Percentiles rank a stretch among this genome's conserved stretches.
phyloP scores from a whole-genome alignment of 2,888 invertebrate genomes.

The Eilema caniola region DNA sequence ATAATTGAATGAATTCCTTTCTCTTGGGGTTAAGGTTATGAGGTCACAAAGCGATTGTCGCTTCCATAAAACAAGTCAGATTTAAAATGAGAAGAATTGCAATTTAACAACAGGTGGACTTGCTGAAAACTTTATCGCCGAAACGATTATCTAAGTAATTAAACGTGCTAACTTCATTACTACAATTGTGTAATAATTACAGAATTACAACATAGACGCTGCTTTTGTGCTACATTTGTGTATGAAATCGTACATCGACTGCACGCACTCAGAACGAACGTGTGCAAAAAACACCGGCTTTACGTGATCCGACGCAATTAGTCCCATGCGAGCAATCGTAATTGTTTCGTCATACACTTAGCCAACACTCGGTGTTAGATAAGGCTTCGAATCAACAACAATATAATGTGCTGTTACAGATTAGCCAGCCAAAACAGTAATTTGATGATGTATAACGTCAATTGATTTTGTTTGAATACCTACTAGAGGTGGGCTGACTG shows the following conservation, averaged over 20 bases:
- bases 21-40: too few species aligned
- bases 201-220: constrained; percentile 58
- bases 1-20: too few species aligned
- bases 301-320: constrained; percentile 71
- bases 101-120: neutral
- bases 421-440: constrained; percentile 23
- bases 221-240: constrained; percentile 60
- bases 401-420: constrained; percentile 27
- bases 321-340: constrained; percentile 64
- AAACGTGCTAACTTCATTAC: constrained; percentile 51
- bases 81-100: too few species aligned
- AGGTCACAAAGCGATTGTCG: too few species aligned
- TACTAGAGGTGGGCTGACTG: constrained; percentile 2
- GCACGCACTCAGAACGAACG: constrained; percentile 51
- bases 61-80: too few species aligned
- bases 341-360: constrained; percentile 76
- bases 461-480: constrained; percentile 15
- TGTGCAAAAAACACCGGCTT: constrained; percentile 55
- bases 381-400: constrained; percentile 41
- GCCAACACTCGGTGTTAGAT: constrained; percentile 67
- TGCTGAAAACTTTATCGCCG: constrained; percentile 17
- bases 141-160: constrained; percentile 32
- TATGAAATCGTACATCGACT: constrained; percentile 59
- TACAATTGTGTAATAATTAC: constrained; percentile 66
- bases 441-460: constrained; percentile 9